Evolutionary conservation across 1,140 invertebrate species (phyloP).

Genomic region (Theocolax elegans): DNA sequence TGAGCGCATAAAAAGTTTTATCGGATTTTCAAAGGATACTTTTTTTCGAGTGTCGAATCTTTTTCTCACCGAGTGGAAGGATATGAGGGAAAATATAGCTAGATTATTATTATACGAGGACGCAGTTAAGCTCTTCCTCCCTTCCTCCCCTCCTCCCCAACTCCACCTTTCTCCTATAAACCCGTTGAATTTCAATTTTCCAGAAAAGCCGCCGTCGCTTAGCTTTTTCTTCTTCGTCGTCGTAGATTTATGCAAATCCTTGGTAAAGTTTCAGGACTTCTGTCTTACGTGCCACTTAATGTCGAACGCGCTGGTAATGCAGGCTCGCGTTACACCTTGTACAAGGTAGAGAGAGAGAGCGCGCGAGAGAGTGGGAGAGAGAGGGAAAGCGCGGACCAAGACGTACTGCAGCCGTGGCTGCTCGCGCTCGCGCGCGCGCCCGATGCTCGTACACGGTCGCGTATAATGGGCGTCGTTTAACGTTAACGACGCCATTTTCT

Average conservation of each 20-base stretch:
- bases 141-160: too few relatives aligned
- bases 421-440: not conserved
- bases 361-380: not conserved
- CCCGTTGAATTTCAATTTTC: conserved; percentile 8
- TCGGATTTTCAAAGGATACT: too few relatives aligned
- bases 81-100: too few relatives aligned
- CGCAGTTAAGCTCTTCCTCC: too few relatives aligned
- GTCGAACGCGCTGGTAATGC: conserved; percentile 34
- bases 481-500: conserved; percentile 68
- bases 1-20: too few relatives aligned
- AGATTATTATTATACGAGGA: too few relatives aligned
- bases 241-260: conserved; percentile 34
- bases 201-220: not conserved
- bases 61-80: too few relatives aligned
- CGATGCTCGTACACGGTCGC: conserved; percentile 42
- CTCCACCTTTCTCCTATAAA: not conserved
- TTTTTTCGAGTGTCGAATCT: too few relatives aligned
- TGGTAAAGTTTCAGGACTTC: conserved; percentile 30
- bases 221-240: not conserved
- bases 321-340: conserved; percentile 20
- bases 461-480: conserved; percentile 66
- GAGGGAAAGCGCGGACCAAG: not conserved
- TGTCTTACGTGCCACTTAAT: conserved; percentile 36
- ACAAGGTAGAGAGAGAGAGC: not conserved
- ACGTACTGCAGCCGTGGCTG: not conserved